These are phyloP conservation scores for Sebastiscus tertius DNA, from an alignment of 2,797 vertebrate species.

Conservation along the genomic window DNA sequence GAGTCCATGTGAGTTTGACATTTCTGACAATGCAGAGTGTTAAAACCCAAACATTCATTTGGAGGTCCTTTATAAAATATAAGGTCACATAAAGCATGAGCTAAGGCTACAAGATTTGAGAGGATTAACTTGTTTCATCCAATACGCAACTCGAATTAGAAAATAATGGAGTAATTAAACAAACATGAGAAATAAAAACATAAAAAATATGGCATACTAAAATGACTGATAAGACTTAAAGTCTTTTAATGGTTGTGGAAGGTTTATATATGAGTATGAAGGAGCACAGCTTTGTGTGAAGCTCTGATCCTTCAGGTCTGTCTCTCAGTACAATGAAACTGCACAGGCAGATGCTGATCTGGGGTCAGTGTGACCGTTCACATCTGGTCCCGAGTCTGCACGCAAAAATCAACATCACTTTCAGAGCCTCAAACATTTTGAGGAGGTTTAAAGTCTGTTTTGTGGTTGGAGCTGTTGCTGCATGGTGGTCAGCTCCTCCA, in stretches of 20 bases:
- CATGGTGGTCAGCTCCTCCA: constrained; percentile 87
- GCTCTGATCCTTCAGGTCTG: not conserved
- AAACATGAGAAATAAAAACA: constrained; percentile 18
- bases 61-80: constrained; percentile 23
- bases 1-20: not conserved
- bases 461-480: constrained; percentile 50
- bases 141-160: not conserved
- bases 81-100: constrained; percentile 22
- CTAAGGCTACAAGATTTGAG: constrained; percentile 2
- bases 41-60: not conserved
- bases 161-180: not conserved
- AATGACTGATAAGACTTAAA: not conserved
- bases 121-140: not conserved
- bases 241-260: constrained; percentile 1
- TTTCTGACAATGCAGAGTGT: not conserved
- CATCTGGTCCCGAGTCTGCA: not conserved
- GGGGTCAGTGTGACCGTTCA: not conserved
- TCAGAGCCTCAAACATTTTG: not conserved
- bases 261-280: constrained; percentile 7
- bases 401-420: not conserved
- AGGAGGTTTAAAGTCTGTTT: constrained; percentile 21
- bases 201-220: constrained; percentile 15
- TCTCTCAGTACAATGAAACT: constrained; percentile 15
- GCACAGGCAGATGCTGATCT: constrained; percentile 26
- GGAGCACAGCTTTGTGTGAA: not conserved